These are phyloP conservation scores for Acyrthosiphon pisum DNA, from an alignment of 1,140 invertebrate species.

Conservation along the genomic window DNA sequence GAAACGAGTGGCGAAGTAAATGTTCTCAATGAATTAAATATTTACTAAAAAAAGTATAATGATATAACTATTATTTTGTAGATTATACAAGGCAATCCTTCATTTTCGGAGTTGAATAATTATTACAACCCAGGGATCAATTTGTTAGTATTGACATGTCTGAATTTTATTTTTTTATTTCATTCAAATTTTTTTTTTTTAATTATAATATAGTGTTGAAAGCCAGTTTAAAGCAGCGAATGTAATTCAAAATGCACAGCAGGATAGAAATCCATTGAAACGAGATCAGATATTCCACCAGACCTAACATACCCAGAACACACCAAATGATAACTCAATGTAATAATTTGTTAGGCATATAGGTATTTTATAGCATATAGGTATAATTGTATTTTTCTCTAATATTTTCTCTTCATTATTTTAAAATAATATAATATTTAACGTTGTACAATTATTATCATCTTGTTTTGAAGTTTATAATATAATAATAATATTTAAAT, in stretches of 20 bases:
- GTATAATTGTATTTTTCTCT: not conserved
- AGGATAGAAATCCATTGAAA: slow-evolving; percentile 22
- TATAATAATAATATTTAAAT: not conserved
- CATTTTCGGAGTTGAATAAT: not conserved
- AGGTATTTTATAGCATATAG: too few species aligned
- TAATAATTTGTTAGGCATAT: not conserved
- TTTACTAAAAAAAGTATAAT: not conserved
- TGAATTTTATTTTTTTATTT: not conserved
- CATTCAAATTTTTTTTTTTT: not conserved
- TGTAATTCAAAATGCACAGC: slow-evolving; percentile 15
- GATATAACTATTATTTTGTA: not conserved
- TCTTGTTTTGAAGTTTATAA: too few species aligned
- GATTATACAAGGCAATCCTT: slow-evolving; percentile 14
- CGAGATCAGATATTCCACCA: slow-evolving; percentile 44
- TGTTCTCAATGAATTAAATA: not conserved
- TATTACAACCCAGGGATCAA: not conserved
- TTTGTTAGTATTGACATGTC: not conserved
- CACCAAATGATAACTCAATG: not conserved
- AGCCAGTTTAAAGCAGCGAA: not conserved
- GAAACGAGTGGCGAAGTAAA: slow-evolving; percentile 13
- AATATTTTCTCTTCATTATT: too few species aligned
- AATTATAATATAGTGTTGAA: slow-evolving; percentile 19
- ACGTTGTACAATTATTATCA: not conserved
- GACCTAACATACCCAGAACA: not conserved
- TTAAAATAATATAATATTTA: not conserved